Base-by-base conservation (phyloP, 2,888 invertebrate genomes). In the Drosophila flavopinicola region DNA sequence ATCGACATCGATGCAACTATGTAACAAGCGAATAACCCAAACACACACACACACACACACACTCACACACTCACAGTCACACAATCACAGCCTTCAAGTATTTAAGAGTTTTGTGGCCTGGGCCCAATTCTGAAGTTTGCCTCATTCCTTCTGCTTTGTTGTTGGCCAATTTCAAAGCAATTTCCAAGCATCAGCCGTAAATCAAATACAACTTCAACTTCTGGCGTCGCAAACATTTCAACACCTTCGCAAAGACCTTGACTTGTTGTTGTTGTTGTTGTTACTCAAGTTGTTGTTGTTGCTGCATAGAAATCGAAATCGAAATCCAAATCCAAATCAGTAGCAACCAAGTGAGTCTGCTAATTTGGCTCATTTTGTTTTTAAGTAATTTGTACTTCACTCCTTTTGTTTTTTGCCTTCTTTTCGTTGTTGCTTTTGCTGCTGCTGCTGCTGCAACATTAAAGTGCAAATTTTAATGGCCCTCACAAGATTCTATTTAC, bases 301-400 rank as follows among this genome's bases (percentile, higher is more conserved):
- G 60, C 37, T 74, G 64, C 27, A 60, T 73, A 76, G 85, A 82
- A 80, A 80, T 82, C 78, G 78, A 80, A 80, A 20, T n/a, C n/a
- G n/a, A n/a, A n/a, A 73, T 75, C 78, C 23, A 71, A 73, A 65
- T 68, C 64, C 51, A 69, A 85, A 83, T 84, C 83, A 78, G 83
- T 83, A 83, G 83, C 83, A 79, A 72, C 66, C 63, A 64, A 82
- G 85, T 78, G 73, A 84, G 84, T 78, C 78, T 75, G 80, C 83
- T 85, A 83, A 83, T 83, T 83, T 83, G 80, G 84, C 80, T 85
- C 76, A 83, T 84, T 85, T 83, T 84, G 80, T 67, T 84, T 76
- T 80, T 82, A 80, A 80, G 86, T 85, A 85, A 85, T 83, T 83
- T 80, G 80, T 80, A 82, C 73, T 80, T 80, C 65, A 48, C 72